Evolutionary conservation across 2,797 vertebrate species (phyloP), one percentile per base, ranked within the genome.

Genomic region (Threskiornis aethiopicus): DNA sequence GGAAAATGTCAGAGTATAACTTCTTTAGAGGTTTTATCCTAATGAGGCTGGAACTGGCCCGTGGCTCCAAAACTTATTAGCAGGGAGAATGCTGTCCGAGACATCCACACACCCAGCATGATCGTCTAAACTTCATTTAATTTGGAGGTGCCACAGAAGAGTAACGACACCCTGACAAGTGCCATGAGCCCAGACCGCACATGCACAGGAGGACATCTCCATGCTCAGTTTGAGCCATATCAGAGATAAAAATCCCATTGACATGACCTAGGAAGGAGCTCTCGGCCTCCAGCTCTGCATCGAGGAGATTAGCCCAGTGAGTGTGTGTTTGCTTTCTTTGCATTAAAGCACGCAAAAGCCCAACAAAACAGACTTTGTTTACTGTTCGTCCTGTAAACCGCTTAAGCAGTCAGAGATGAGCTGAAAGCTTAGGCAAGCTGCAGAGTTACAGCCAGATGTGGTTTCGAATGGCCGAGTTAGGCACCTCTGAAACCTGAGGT

Each of bases 301-400:
- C 3, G 24, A 64, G 64, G 91, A 88, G 93, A 96, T 96, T 59
- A 97, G 80, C 90, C 70, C 62, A 5, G 66, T 0, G 0, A 92
- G 89, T 1, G 16, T 10, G 61, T 37, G 89, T 82, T 91, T 95
- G 93, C 85, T 95, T 96, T 89, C 93, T 77, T 88, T 86, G 80
- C 95, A 75, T 84, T 58, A 55, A 89, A 96, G 93, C 96, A 96
- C 42, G 21, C 73, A 26, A 88, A 94, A 19, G 41, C 90, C 83
- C 93, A 93, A 84, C 97, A 64, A 91, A 95, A 91, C 94, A 94
- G 93, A 91, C 91, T 86, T 95, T 95, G 96, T 95, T 96, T 96
- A 93, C 95, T 64, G 87, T 91, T 84, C 9, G 1, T 44, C 85
- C 95, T 59, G 11, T 87, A 96, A 97, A 96, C 93, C 62, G 66